A percentile compares a stretch with the other conserved stretches of the same genome.
These are phyloP conservation scores for Cervus canadensis DNA, from an alignment of 2,113 vertebrate species.

Conservation along the genomic window DNA sequence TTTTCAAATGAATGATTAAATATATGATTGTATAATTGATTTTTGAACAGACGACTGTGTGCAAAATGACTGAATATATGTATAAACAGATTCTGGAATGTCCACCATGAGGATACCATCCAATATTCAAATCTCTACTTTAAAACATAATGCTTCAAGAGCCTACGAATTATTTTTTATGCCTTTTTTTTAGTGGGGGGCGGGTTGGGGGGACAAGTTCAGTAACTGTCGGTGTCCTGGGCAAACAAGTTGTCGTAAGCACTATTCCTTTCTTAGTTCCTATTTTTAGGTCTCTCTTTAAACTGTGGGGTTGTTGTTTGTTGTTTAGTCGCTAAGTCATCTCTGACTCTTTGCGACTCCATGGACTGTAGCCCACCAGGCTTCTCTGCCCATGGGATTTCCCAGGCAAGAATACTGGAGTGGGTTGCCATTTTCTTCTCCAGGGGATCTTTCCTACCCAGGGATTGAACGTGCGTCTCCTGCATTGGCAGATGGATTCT, in stretches of 20 bases:
- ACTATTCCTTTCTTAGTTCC: background rate
- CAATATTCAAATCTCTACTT: background rate
- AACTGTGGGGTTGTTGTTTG: background rate
- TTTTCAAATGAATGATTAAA: background rate
- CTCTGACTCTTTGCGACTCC: background rate
- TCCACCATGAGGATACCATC: background rate
- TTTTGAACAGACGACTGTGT: background rate
- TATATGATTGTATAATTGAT: background rate
- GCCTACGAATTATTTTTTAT: background rate
- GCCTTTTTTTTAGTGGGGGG: background rate
- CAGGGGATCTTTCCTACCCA: background rate
- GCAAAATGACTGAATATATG: background rate
- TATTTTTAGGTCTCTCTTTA: background rate
- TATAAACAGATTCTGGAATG: background rate
- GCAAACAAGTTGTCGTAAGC: background rate
- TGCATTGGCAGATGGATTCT: background rate
- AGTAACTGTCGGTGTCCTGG: background rate
- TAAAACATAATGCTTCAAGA: background rate
- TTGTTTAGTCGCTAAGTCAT: background rate
- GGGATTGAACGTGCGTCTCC: background rate
- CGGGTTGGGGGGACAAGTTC: background rate
- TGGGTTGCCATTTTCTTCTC: background rate
- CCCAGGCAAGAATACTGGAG: background rate
- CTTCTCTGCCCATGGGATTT: background rate
- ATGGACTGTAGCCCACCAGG: background rate